Evolutionary conservation across 1,140 invertebrate genomes (phyloP).

Genomic region (Achroia grisella): DNA sequence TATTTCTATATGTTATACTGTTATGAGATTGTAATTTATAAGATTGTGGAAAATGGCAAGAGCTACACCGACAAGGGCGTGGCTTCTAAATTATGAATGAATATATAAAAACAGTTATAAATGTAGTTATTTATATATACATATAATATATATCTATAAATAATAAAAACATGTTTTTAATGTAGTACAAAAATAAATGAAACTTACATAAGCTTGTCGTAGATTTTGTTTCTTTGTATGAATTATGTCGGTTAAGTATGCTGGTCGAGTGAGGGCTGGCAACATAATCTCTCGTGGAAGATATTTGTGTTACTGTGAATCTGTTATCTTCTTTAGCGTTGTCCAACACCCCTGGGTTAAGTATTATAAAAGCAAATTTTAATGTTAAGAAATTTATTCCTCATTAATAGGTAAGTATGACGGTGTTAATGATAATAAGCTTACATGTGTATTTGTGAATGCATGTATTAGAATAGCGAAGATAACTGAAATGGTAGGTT

Average conservation of each 20-base stretch:
- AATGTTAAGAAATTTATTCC: too few relatives aligned
- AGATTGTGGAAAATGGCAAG: not conserved
- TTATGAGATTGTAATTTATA: not conserved
- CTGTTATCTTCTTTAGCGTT: slow-evolving; percentile 47
- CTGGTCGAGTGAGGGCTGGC: slow-evolving; percentile 32
- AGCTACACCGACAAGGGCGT: not conserved
- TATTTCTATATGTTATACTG: not conserved
- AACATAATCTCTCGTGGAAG: slow-evolving; percentile 38
- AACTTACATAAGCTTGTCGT: slow-evolving; percentile 53
- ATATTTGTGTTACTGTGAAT: slow-evolving; percentile 27
- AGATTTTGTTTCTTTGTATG: slow-evolving; percentile 63
- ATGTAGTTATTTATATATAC: not conserved
- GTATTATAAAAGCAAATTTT: not conserved
- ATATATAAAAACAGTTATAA: too few relatives aligned
- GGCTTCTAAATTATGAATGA: not conserved
- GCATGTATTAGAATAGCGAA: too few relatives aligned
- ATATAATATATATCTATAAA: too few relatives aligned
- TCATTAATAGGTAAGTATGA: too few relatives aligned
- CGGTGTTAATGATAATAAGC: too few relatives aligned
- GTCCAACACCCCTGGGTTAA: slow-evolving; percentile 43
- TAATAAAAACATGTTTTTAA: not conserved
- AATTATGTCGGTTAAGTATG: slow-evolving; percentile 60
- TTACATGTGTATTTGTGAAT: too few relatives aligned
- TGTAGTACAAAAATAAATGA: not conserved
- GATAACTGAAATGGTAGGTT: not conserved